Percentiles rank a stretch among this genome's conserved stretches.
Conservation (phyloP, 2,888 invertebrate genomes). For the Thymelicus sylvestris region DNA sequence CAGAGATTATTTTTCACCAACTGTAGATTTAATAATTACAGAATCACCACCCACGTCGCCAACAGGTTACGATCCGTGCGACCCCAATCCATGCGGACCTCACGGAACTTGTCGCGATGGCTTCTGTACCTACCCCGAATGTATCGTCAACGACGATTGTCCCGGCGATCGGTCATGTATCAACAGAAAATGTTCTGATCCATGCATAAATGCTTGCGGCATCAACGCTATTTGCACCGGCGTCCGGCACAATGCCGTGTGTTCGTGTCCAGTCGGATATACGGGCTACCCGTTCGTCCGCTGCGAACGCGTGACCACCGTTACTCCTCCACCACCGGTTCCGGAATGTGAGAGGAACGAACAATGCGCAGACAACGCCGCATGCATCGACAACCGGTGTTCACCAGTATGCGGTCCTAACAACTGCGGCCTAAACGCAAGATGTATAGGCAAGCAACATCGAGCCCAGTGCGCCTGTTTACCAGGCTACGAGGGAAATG, state of each 20-base stretch:
- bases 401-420: constrained; percentile 89
- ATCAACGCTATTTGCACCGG: constrained; percentile 93
- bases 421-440: constrained; percentile 91
- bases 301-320: constrained; percentile 80
- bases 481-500: constrained; percentile 93
- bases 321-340: constrained; percentile 78
- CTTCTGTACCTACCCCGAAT: constrained; percentile 91
- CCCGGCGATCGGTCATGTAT: constrained; percentile 92
- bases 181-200: constrained; percentile 92
- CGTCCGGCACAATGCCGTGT: constrained; percentile 89
- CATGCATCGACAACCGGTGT: constrained; percentile 91
- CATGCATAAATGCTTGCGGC: constrained; percentile 93
- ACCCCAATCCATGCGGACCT: constrained; percentile 89
- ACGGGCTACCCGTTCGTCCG: constrained; percentile 91
- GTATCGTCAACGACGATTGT: constrained; percentile 94
- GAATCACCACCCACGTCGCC: constrained; percentile 53
- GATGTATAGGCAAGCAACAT: constrained; percentile 91
- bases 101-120: constrained; percentile 88
- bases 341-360: constrained; percentile 91
- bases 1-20: neutral
- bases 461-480: constrained; percentile 92
- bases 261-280: constrained; percentile 91
- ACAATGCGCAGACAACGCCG: constrained; percentile 93
- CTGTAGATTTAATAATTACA: constrained; percentile 46
- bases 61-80: constrained; percentile 85